phyloP scores from a whole-genome alignment of 2,888 invertebrate genomes.

The Schizaphis graminum region DNA sequence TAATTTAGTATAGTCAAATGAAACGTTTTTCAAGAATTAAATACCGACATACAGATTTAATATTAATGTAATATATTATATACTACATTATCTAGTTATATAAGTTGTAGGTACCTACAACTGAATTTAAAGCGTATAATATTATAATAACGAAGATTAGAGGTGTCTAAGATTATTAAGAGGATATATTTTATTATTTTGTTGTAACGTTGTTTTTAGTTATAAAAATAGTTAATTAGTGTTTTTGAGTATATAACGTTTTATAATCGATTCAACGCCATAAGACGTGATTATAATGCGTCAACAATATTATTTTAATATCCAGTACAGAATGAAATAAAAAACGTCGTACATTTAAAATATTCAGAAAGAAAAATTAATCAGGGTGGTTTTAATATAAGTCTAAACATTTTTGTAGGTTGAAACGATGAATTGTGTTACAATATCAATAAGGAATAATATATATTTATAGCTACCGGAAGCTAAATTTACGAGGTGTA shows the following conservation, averaged over 20 bases:
- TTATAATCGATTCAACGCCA: neutral
- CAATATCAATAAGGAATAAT: neutral
- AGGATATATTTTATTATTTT: neutral
- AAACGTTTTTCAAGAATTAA: conserved; percentile 22
- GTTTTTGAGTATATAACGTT: neutral
- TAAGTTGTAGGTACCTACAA: neutral
- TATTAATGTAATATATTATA: neutral
- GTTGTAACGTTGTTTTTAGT: neutral
- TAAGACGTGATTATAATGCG: neutral
- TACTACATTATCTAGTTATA: neutral
- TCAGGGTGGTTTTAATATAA: neutral
- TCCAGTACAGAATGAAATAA: neutral
- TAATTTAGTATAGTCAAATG: conserved; percentile 18
- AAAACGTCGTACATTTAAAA: neutral
- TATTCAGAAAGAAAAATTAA: neutral
- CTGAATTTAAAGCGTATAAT: neutral
- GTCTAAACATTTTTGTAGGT: neutral
- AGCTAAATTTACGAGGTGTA: neutral
- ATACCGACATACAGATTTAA: neutral
- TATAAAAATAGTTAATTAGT: conserved; percentile 2
- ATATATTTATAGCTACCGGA: neutral
- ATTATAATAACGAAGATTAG: neutral
- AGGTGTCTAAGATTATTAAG: neutral
- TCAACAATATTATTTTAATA: neutral
- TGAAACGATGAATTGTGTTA: neutral